Evolutionary conservation across 2,113 vertebrate genomes (phyloP).

Genomic region (Triplophysa tibetana): DNA sequence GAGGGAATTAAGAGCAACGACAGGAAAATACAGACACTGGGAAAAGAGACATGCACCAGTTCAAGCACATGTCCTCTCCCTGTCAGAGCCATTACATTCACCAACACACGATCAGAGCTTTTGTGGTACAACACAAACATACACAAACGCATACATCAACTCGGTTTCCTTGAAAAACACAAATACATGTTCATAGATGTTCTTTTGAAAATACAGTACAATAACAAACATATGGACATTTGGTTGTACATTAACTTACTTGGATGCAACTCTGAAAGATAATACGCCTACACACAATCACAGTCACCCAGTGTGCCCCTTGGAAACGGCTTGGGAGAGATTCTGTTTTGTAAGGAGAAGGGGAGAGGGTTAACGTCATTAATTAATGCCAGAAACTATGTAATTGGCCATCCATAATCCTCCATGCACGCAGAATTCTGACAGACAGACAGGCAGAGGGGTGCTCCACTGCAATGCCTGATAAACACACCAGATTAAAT

Average conservation of each 20-base stretch:
- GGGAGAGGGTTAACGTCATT: conserved; percentile 70
- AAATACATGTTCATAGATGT: conserved; percentile 3
- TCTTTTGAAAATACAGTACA: not conserved
- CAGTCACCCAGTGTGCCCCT: conserved; percentile 32
- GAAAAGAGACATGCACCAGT: conserved; percentile 48
- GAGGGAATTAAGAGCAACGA: conserved; percentile 69
- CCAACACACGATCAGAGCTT: conserved; percentile 28
- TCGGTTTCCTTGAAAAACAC: conserved; percentile 11
- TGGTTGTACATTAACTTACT: conserved; percentile 26
- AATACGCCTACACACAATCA: conserved; percentile 41
- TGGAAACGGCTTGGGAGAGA: conserved; percentile 72
- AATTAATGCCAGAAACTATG: conserved; percentile 77
- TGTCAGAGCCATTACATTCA: conserved; percentile 33
- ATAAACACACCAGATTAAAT: conserved; percentile 67
- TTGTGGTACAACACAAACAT: conserved; percentile 36
- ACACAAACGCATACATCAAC: conserved; percentile 53
- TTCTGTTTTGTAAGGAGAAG: conserved; percentile 69
- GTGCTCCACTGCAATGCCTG: conserved; percentile 60
- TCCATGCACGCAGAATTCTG: conserved; percentile 71
- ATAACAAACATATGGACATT: conserved; percentile 40
- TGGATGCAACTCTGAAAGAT: conserved; percentile 43
- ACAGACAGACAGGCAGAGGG: conserved; percentile 71
- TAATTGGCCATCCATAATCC: conserved; percentile 83
- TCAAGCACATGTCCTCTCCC: conserved; percentile 20
- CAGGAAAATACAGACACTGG: conserved; percentile 41